Conservation (phyloP, 2,113 vertebrate species). For the Ophiodon elongatus region DNA sequence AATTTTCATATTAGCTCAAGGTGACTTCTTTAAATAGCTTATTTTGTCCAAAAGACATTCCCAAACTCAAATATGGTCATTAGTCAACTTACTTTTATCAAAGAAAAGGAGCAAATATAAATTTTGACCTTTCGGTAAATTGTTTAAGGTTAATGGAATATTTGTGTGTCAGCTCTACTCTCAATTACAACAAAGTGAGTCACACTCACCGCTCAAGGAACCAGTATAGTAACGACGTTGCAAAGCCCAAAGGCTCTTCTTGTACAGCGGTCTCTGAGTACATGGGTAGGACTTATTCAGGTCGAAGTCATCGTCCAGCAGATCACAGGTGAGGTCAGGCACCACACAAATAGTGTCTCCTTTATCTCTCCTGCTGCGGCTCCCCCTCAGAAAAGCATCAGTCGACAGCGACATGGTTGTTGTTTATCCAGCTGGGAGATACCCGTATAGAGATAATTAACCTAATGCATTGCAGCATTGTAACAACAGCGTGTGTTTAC, state of each 20-base stretch:
- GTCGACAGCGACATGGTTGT: conserved; percentile 72
- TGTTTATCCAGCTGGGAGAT: conserved; percentile 6
- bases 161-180: neutral
- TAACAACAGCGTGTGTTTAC: neutral
- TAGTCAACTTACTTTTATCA: neutral
- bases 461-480: neutral
- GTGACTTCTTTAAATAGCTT: neutral
- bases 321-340: conserved; percentile 37
- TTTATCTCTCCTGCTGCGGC: conserved; percentile 28
- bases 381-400: conserved; percentile 15
- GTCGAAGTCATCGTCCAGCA: conserved; percentile 70
- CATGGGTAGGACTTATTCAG: conserved; percentile 81
- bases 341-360: conserved; percentile 70
- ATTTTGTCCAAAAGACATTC: too few relatives aligned
- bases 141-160: neutral
- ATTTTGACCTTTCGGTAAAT: neutral
- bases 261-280: conserved; percentile 63
- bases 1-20: neutral
- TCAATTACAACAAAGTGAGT: neutral
- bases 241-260: conserved; percentile 72
- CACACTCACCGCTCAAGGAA: conserved; percentile 80
- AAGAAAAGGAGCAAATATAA: neutral
- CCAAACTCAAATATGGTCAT: neutral
- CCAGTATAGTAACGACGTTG: conserved; percentile 75
- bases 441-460: neutral